These are phyloP conservation scores for Xestobium rufovillosum DNA, from an alignment of 2,888 invertebrate genomes.

Conservation along the genomic window DNA sequence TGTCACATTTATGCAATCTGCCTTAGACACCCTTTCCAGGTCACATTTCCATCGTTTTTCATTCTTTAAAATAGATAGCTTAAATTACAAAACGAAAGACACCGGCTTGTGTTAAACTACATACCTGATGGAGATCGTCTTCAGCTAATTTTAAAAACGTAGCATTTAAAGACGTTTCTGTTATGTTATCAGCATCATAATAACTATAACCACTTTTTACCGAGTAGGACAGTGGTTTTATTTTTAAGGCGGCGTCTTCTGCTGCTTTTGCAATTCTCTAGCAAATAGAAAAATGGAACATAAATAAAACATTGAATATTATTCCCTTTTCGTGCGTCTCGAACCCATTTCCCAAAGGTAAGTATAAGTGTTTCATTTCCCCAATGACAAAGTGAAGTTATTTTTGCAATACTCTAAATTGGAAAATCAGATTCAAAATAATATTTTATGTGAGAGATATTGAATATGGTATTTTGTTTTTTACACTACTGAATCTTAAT, in stretches of 20 bases:
- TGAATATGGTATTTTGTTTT: no score
- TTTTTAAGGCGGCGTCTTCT: conserved; percentile 34
- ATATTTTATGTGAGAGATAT: no score
- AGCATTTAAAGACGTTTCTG: conserved; percentile 35
- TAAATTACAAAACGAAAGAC: no score
- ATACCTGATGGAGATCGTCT: conserved; percentile 27
- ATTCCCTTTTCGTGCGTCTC: no score
- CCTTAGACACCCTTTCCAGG: conserved; percentile 8
- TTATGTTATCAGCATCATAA: conserved; percentile 63
- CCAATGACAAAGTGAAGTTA: no score
- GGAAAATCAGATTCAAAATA: no score
- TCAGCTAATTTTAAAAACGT: conserved; percentile 22
- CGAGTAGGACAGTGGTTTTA: conserved; percentile 27
- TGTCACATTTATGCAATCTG: conserved; percentile 21
- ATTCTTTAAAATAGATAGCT: no score
- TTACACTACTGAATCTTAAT: no score
- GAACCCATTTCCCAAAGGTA: no score
- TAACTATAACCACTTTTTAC: conserved; percentile 53
- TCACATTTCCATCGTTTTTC: conserved; percentile 16
- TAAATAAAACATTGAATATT: not conserved
- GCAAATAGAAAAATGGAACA: conserved; percentile 17
- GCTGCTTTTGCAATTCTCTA: conserved; percentile 38
- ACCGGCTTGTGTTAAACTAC: conserved; percentile 7
- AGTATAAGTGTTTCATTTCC: no score
- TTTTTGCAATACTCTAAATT: no score